Evolutionary conservation across 2,797 vertebrate species (phyloP), one percentile per base, ranked within the genome.

Genomic region (Gobio occitaniae): DNA sequence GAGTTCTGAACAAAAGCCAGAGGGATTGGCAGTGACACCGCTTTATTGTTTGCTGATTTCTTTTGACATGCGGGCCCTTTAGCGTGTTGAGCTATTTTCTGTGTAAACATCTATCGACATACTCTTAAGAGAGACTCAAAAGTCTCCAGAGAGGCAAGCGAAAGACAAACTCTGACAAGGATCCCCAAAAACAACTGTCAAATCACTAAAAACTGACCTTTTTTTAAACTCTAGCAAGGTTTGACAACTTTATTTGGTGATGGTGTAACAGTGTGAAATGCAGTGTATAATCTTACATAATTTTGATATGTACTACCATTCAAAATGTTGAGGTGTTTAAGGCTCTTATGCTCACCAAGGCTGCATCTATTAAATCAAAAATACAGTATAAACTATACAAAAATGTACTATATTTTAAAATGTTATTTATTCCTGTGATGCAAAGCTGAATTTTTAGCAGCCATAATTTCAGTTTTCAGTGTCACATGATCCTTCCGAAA

Each of bases 1-100:
- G 87, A 87, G 78, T 80, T 88, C 86, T 90, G 88, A 87, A 82
- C 76, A 85, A 78, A 86, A 88, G 89, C 89, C 89, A 90, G 87
- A 83, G 82, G 85, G 81, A 88, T 81, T 86, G 87, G 88, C 87
- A 84, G 75, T 48, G 88, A 82, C 86, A 83, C 48, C 80, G 89
- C 77, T 80, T 88, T 87, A 90, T 86, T 90, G 87, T 87, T 87
- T 50, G 19, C 69, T 87, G 87, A 90, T 90, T 82, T 87, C 82
- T 86, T 88, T 84, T 90, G 86, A 88, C 89, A 86, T 48, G 59
- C 8, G 54, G 79, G 69, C 48, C 72, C 86, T 74, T 86, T 80
- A 88, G 84, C 78, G 21, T 77, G 78, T 80, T 65, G 65, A 84
- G 87, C 25, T 84, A 84, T 79, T 87, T 87, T 86, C 54, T 72